These are phyloP conservation scores for Lymantria monacha DNA, from an alignment of 2,888 invertebrate species.

Conservation along the genomic window DNA sequence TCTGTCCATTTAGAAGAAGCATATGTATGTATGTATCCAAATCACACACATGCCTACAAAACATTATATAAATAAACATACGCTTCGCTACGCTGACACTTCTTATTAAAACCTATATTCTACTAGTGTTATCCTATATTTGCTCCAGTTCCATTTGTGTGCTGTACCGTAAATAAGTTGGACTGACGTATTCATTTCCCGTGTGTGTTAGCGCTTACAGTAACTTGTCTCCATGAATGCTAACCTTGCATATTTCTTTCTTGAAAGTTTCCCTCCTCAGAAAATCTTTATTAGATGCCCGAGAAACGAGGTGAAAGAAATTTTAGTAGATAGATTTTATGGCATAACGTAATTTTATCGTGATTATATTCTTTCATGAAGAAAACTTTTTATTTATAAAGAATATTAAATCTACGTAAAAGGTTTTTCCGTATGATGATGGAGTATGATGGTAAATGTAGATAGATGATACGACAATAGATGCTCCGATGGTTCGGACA, in stretches of 20 bases:
- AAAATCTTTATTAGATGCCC: constrained; percentile 14
- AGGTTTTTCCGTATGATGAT: no score
- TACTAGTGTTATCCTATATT: background rate
- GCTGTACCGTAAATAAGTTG: constrained; percentile 24
- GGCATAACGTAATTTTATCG: background rate
- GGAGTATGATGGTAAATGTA: no score
- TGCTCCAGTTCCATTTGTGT: constrained; percentile 9
- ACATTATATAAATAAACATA: no score
- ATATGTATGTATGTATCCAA: no score
- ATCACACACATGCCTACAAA: no score
- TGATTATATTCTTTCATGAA: background rate
- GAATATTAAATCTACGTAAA: no score
- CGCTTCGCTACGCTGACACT: no score
- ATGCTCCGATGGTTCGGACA: no score
- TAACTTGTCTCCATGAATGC: constrained; percentile 49
- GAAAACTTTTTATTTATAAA: no score
- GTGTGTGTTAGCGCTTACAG: constrained; percentile 43
- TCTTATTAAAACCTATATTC: background rate
- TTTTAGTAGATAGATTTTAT: constrained; percentile 1
- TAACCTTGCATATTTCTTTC: constrained; percentile 33
- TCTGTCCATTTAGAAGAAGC: no score
- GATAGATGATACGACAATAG: no score
- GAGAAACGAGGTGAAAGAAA: background rate
- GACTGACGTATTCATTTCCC: constrained; percentile 61
- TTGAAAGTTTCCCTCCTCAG: constrained; percentile 18